These are phyloP conservation scores for Torymus aiolomorphi DNA, from an alignment of 2,888 invertebrate species.

Conservation along the genomic window DNA sequence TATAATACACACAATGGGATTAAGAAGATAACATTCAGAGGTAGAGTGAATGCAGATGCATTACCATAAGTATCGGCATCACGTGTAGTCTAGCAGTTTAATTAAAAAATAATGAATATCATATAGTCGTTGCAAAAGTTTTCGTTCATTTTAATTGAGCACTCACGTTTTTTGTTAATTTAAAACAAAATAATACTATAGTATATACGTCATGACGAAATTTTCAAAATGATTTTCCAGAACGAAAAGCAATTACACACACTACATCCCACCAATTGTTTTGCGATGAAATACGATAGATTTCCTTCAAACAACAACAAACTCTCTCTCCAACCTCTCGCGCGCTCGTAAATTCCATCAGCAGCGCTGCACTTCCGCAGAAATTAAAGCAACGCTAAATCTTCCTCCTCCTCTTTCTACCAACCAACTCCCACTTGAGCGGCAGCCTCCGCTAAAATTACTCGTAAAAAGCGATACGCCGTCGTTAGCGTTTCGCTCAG, in stretches of 20 bases:
- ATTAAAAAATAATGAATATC: slow-evolving; percentile 36
- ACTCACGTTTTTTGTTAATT: too few relatives aligned
- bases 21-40: slow-evolving; percentile 33
- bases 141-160: too few relatives aligned
- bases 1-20: slow-evolving; percentile 43
- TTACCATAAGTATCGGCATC: slow-evolving; percentile 19
- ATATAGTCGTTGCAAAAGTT: slow-evolving; percentile 3
- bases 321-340: background rate
- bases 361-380: background rate
- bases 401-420: background rate
- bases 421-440: too few relatives aligned
- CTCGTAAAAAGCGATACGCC: slow-evolving; percentile 43
- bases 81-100: background rate
- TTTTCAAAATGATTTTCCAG: too few relatives aligned
- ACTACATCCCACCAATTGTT: too few relatives aligned
- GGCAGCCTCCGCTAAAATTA: slow-evolving; percentile 3
- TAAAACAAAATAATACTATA: too few relatives aligned
- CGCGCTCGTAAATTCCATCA: slow-evolving; percentile 30
- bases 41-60: slow-evolving; percentile 14
- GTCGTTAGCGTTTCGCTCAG: slow-evolving; percentile 43
- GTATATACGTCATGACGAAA: too few relatives aligned
- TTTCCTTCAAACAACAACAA: background rate
- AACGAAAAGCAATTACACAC: too few relatives aligned
- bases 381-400: slow-evolving; percentile 41
- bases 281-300: background rate